These are phyloP conservation scores for Gryllus bimaculatus DNA, from an alignment of 1,140 invertebrate species.

Conservation along the genomic window DNA sequence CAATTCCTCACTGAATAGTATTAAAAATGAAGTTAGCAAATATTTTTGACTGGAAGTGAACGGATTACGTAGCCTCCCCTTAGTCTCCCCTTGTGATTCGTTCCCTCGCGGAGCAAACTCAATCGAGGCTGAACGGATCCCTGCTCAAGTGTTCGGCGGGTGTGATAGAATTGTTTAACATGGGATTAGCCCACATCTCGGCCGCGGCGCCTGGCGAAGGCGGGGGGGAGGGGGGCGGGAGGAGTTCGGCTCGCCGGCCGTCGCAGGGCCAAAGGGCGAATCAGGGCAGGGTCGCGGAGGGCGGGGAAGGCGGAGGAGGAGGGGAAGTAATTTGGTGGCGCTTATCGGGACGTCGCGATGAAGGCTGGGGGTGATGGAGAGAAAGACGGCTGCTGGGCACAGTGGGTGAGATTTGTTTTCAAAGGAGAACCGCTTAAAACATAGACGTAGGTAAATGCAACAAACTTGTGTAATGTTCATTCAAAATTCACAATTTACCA, in stretches of 20 bases:
- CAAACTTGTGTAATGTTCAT: too few species aligned
- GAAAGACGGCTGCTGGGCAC: neutral
- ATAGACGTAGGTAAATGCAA: neutral
- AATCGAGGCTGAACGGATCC: too few species aligned
- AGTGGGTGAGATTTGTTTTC: neutral
- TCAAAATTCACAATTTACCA: too few species aligned
- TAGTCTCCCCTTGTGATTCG: too few species aligned
- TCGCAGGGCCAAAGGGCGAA: neutral
- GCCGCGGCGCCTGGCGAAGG: neutral
- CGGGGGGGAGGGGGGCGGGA: too few species aligned
- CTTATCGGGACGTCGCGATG: neutral
- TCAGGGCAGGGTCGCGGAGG: neutral
- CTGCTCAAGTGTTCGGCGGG: too few species aligned
- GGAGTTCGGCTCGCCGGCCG: neutral
- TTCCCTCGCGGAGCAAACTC: too few species aligned
- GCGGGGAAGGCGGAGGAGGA: neutral
- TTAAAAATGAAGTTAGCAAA: too few species aligned
- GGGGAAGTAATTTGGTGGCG: neutral
- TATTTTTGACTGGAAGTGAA: too few species aligned
- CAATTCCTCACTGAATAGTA: too few species aligned
- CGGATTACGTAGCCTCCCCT: too few species aligned
- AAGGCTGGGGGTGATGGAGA: neutral
- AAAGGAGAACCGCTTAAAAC: neutral
- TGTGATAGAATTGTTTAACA: neutral
- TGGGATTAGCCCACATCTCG: neutral